phyloP scores from a whole-genome alignment of 2,113 vertebrate species.

The Eretmochelys imbricata region DNA sequence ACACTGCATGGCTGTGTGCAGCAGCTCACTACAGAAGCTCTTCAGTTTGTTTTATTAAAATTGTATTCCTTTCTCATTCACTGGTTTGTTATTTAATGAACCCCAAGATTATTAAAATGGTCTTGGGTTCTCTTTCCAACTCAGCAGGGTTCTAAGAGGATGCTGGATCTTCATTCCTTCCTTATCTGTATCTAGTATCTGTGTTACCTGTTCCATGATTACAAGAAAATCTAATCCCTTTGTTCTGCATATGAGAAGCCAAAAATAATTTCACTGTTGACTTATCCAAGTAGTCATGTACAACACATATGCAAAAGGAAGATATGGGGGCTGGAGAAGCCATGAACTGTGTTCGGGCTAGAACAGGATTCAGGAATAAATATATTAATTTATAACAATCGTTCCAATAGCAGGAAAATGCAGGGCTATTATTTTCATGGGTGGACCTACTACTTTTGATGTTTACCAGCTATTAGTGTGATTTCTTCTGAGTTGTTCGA shows the following conservation, averaged over 20 bases:
- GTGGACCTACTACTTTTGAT: neutral
- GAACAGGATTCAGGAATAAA: neutral
- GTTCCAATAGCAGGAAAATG: neutral
- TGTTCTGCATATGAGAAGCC: neutral
- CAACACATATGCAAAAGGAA: neutral
- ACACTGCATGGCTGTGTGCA: no score
- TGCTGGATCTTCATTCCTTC: conserved; percentile 52
- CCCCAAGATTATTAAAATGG: neutral
- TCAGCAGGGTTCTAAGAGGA: neutral
- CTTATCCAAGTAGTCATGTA: neutral
- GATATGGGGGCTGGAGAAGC: neutral
- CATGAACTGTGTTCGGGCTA: neutral
- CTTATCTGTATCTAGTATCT: conserved; percentile 32
- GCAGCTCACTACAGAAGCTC: no score
- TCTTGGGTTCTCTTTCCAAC: conserved; percentile 57
- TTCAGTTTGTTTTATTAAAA: no score
- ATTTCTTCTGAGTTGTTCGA: neutral
- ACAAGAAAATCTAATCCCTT: neutral
- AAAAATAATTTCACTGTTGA: neutral
- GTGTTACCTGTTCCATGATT: conserved; percentile 29
- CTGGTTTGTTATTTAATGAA: no score
- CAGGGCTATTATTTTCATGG: neutral
- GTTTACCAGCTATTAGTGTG: neutral
- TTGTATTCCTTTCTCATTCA: no score
- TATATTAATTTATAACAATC: neutral